Base-by-base conservation (phyloP, 2,113 vertebrate species). In the Hippolais icterina region DNA sequence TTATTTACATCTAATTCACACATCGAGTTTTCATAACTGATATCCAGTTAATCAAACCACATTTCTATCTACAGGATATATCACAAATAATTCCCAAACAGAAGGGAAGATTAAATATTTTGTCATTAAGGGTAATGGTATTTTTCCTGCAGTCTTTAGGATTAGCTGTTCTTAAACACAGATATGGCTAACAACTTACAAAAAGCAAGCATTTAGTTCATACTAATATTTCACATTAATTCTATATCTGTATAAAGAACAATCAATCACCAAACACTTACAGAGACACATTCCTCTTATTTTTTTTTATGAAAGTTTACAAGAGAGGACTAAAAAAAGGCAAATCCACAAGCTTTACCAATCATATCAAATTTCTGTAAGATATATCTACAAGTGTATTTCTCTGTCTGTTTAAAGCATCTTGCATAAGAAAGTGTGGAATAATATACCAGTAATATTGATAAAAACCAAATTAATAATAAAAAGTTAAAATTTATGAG, bases 401-500 rank as follows among this genome's bases (percentile, higher is more conserved):
- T 44, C 71, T 24, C 66, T 74, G 28, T 37, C 53, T 76, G 72
- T 50, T 86, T 71, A 49, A 91, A 84, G 35, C 28, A 76, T 11
- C 33, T 57, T 71, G 54, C 13, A 53, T 53, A 91, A 81, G 28
- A 82, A 90, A 94, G 3, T 37, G 64, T 39, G 35, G 49, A 87
- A 76, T 79, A 86, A 65, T 25, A 46, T 20, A 68, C 23, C 71
- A 49, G 44, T 83, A 71, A 52, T 87, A 84, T 47, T 31, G 49
- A 66, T 61, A 79, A 11, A 71, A 88, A 82, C 49, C 59, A 64
- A 92, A 95, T 66, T 66, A 71, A 92, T 78, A 78, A 57, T 79
- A 93, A 71, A 76, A 76, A 92, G 76, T 91, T 76, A 85, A 94
- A 83, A 95, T 91, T 75, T 65, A 74, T 87, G 52, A 83, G 39